Evolutionary conservation across 2,888 invertebrate species (phyloP).

Genomic region (Clitarchus hookeri): DNA sequence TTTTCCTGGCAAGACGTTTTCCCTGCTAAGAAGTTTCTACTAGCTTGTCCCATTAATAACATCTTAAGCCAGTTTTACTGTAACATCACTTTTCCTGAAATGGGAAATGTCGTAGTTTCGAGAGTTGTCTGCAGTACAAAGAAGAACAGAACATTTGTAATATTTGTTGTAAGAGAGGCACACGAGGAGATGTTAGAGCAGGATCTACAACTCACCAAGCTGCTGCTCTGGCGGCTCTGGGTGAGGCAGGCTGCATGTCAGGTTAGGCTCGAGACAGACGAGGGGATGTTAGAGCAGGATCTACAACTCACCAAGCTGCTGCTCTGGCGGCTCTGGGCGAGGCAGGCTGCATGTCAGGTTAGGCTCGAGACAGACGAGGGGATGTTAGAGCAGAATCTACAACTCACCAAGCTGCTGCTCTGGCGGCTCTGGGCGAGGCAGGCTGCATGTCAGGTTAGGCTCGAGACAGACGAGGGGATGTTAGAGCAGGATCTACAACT

Average conservation of each 20-base stretch:
- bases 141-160: no score
- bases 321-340: slow-evolving; percentile 37
- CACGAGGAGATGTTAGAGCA: no score
- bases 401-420: slow-evolving; percentile 37
- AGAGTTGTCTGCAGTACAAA: no score
- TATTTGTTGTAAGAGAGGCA: no score
- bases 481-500: slow-evolving; percentile 24
- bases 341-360: slow-evolving; percentile 59
- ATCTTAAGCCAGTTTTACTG: no score
- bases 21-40: no score
- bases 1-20: no score
- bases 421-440: slow-evolving; percentile 41
- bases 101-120: no score
- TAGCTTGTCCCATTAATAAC: no score
- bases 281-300: not conserved
- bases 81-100: no score
- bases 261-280: slow-evolving; percentile 66
- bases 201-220: slow-evolving; percentile 35
- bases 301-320: slow-evolving; percentile 34
- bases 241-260: slow-evolving; percentile 51
- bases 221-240: slow-evolving; percentile 37
- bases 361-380: slow-evolving; percentile 60
- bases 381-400: not conserved
- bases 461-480: slow-evolving; percentile 57
- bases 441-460: slow-evolving; percentile 62